Evolutionary conservation across 1,140 invertebrate species (phyloP).

Genomic region (Zaprionus tsacasi): DNA sequence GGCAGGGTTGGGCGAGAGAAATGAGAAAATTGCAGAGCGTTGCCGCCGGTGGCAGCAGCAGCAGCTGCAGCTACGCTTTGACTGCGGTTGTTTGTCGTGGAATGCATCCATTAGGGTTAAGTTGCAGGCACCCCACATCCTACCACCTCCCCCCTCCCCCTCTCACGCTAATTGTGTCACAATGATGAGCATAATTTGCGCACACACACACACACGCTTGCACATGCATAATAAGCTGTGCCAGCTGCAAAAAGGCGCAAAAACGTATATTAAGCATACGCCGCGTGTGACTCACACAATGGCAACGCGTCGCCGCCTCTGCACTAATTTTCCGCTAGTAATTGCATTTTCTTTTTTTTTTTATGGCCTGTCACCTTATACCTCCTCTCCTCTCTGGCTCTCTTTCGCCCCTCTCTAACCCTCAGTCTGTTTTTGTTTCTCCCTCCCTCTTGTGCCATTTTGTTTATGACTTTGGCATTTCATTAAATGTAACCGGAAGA

Average conservation of each 20-base stretch:
- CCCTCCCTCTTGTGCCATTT: not conserved
- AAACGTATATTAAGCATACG: slow-evolving; percentile 73
- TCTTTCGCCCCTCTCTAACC: too few species aligned
- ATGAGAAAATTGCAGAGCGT: slow-evolving; percentile 73
- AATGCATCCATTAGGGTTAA: slow-evolving; percentile 72
- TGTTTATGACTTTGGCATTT: slow-evolving; percentile 36
- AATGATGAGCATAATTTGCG: slow-evolving; percentile 80
- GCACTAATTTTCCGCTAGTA: slow-evolving; percentile 78
- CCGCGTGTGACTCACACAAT: slow-evolving; percentile 55
- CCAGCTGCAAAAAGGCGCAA: slow-evolving; percentile 38
- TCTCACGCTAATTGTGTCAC: slow-evolving; percentile 71
- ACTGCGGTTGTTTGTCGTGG: slow-evolving; percentile 8
- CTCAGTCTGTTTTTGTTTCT: not conserved
- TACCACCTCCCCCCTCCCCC: not conserved
- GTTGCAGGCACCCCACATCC: slow-evolving; percentile 43
- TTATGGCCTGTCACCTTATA: not conserved
- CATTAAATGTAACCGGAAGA: slow-evolving; percentile 55
- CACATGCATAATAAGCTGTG: slow-evolving; percentile 11
- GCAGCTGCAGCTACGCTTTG: slow-evolving; percentile 5
- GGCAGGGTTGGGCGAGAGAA: slow-evolving; percentile 33
- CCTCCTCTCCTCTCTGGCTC: not conserved
- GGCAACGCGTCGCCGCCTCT: slow-evolving; percentile 5
- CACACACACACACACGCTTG: slow-evolving; percentile 19
- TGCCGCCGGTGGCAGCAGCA: slow-evolving; percentile 38
- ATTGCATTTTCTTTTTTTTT: slow-evolving; percentile 59